Base-by-base conservation (phyloP, 1,140 invertebrate genomes). In the Centruroides sculpturatus region DNA sequence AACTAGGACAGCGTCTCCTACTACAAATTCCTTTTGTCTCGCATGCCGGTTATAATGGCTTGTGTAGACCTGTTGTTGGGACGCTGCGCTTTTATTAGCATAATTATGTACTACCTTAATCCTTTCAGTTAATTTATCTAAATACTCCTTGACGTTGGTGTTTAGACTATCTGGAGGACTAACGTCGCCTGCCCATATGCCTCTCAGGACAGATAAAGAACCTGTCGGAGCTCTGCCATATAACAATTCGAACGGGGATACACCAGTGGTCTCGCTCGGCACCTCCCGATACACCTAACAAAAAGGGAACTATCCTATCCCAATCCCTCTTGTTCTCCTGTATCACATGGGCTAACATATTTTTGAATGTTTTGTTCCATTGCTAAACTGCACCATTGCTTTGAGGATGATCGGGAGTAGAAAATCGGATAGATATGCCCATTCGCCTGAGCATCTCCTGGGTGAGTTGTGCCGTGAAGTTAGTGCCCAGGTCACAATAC, bases 281-380 rank as follows among this genome's bases (percentile, higher is more conserved):
- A 54, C 48, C 47, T 62, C 60, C 9, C 56, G 1, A 7, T 55
- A 55, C 3, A 50, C 56, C 61, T 56, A 62, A n/a, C 4, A 62
- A 13, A 11, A 47, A 59, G 3, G 57, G n/a, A n/a, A n/a, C n/a
- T n/a, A n/a, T n/a, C n/a, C n/a, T n/a, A n/a, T n/a, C 23, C 23
- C 23, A 23, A 11, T 36, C 13, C 23, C 12, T 5, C 2, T 36
- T 35, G 12, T 55, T 35, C 34, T 62, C 52, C 11, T 11, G 23
- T 1, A 59, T n/a, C n/a, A n/a, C 5, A 8, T n/a, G n/a, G n/a
- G 53, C 12, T 6, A 53, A 4, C 49, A 57, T 36, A 12, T 41
- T n/a, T 51, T 55, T 62, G 11, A 58, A 50, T 7, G 35, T 54
- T 50, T 10, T n/a, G n/a, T n/a, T n/a, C n/a, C n/a, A n/a, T n/a